Conservation (phyloP, 2,113 vertebrate genomes). For the Dicentrarchus labrax region DNA sequence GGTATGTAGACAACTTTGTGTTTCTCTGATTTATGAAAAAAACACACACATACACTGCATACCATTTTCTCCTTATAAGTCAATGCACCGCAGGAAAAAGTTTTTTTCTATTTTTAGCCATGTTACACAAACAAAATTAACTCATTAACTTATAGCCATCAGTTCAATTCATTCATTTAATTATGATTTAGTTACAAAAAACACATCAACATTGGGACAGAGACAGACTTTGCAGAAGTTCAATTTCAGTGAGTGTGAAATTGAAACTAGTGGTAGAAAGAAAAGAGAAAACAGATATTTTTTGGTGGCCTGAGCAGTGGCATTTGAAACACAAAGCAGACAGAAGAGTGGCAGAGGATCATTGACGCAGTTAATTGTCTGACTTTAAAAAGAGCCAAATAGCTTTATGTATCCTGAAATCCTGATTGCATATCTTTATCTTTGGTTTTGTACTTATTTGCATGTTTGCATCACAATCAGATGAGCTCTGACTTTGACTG, state of each 20-base stretch:
- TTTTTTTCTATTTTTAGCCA: neutral
- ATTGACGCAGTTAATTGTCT: neutral
- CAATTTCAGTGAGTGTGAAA: neutral
- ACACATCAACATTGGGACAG: no score
- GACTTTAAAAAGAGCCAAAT: neutral
- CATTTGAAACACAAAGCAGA: slow-evolving; percentile 43
- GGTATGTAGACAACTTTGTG: no score
- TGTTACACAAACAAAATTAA: neutral
- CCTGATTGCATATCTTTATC: neutral
- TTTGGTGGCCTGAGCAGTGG: slow-evolving; percentile 27
- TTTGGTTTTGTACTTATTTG: neutral
- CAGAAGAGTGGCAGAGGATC: neutral
- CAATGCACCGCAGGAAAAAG: neutral
- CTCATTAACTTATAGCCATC: neutral
- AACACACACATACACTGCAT: no score
- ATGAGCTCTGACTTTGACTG: slow-evolving; percentile 11
- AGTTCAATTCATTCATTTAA: neutral
- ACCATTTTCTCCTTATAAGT: neutral
- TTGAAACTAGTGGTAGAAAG: neutral
- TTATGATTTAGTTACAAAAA: neutral
- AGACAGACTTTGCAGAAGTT: neutral
- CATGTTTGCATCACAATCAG: neutral
- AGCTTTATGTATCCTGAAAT: neutral
- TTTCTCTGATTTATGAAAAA: no score
- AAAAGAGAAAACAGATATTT: slow-evolving; percentile 12